phyloP scores from a whole-genome alignment of 2,797 vertebrate genomes.

The Fringilla coelebs region DNA sequence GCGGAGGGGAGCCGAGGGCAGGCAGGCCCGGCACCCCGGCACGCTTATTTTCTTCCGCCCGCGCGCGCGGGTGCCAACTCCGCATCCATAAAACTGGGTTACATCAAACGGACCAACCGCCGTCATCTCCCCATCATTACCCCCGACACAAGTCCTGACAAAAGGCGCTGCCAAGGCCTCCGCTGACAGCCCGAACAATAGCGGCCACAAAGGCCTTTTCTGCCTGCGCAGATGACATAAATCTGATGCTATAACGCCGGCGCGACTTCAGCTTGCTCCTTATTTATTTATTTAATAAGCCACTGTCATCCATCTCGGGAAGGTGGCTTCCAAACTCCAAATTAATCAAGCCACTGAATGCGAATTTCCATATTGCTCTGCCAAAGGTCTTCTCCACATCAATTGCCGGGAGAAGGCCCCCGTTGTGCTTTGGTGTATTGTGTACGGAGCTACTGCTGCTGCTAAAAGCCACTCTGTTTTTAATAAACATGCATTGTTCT shows the following conservation, averaged over 20 bases:
- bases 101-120: slow-evolving; percentile 67
- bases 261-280: slow-evolving; percentile 54
- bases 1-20: not conserved
- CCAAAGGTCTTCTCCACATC: slow-evolving; percentile 69
- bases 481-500: slow-evolving; percentile 69
- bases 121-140: slow-evolving; percentile 58
- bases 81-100: slow-evolving; percentile 35
- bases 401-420: slow-evolving; percentile 64
- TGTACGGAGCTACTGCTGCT: slow-evolving; percentile 31
- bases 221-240: slow-evolving; percentile 63
- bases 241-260: slow-evolving; percentile 61
- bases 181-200: slow-evolving; percentile 58
- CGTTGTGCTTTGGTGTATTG: slow-evolving; percentile 68
- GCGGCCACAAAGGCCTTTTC: slow-evolving; percentile 59
- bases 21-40: not conserved
- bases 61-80: slow-evolving; percentile 36
- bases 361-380: slow-evolving; percentile 68
- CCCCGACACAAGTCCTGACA: slow-evolving; percentile 58
- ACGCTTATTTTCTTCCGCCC: slow-evolving; percentile 52
- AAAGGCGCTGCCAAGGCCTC: slow-evolving; percentile 65
- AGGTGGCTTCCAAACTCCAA: slow-evolving; percentile 69
- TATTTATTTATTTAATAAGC: slow-evolving; percentile 69
- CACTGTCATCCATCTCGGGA: slow-evolving; percentile 67
- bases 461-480: slow-evolving; percentile 71
- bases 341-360: slow-evolving; percentile 69